A percentile compares a stretch with the other conserved stretches of the same genome.
These are phyloP conservation scores for Chaunax sp. DNA, from an alignment of 2,797 vertebrate genomes.

Conservation along the genomic window DNA sequence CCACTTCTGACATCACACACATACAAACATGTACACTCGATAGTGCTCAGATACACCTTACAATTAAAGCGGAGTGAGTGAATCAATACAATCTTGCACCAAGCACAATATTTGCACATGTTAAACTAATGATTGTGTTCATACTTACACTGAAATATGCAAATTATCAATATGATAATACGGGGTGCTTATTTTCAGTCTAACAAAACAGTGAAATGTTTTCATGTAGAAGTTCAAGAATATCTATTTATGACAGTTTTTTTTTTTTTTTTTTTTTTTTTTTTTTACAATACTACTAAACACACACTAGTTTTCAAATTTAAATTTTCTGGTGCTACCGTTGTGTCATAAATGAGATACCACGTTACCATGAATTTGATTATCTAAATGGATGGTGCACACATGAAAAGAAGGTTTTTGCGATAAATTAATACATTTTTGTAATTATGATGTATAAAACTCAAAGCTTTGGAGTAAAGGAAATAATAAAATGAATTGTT, in stretches of 20 bases:
- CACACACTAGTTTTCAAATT: no score
- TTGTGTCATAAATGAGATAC: not conserved
- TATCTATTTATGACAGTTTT: not conserved
- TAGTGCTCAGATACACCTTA: constrained; percentile 11
- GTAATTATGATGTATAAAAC: not conserved
- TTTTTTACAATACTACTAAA: no score
- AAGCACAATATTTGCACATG: not conserved
- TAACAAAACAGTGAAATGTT: not conserved
- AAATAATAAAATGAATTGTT: constrained; percentile 10
- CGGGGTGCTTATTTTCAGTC: not conserved
- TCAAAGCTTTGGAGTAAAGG: not conserved
- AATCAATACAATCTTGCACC: not conserved
- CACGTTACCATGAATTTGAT: no score
- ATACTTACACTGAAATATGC: no score
- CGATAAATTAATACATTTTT: no score
- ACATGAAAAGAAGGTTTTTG: no score
- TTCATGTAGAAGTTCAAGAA: no score
- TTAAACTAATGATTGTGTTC: not conserved
- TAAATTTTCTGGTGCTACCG: no score
- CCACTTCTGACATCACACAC: constrained; percentile 33
- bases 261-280: no score
- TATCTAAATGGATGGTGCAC: no score
- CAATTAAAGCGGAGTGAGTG: not conserved
- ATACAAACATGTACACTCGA: not conserved
- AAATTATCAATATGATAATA: no score